Percentiles rank a stretch among this genome's conserved stretches.
These are phyloP conservation scores for Trichonephila clavipes DNA, from an alignment of 1,140 invertebrate genomes.

Conservation along the genomic window DNA sequence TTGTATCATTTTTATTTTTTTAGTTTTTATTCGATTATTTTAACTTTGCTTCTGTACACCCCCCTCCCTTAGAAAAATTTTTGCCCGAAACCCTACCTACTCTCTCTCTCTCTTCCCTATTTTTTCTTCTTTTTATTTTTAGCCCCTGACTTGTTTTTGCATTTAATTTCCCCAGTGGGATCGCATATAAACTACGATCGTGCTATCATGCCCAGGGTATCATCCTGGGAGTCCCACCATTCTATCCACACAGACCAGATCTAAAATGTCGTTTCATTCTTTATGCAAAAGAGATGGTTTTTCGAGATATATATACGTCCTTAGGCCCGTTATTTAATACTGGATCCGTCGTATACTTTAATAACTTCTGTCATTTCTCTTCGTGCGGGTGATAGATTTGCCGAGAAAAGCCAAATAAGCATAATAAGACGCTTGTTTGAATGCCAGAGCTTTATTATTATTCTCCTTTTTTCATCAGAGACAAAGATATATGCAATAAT, in stretches of 20 bases:
- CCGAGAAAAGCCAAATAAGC: neutral
- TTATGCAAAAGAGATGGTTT: conserved; percentile 64
- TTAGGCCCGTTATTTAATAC: conserved; percentile 41
- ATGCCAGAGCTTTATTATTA: neutral
- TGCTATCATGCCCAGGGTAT: conserved; percentile 6
- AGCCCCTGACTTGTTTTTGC: conserved; percentile 58
- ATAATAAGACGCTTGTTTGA: neutral
- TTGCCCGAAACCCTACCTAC: neutral
- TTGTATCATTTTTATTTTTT: conserved; percentile 23
- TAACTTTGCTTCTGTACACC: conserved; percentile 19
- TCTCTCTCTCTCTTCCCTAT: neutral
- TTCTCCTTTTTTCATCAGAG: neutral
- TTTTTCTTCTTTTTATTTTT: neutral
- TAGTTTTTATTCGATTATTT: conserved; percentile 70
- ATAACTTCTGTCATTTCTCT: conserved; percentile 35
- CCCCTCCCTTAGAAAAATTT: neutral
- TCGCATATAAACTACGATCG: conserved; percentile 66
- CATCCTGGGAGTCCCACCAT: conserved; percentile 23
- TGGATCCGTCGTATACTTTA: conserved; percentile 16
- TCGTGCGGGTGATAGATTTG: neutral
- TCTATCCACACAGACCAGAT: conserved; percentile 23
- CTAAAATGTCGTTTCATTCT: conserved; percentile 70
- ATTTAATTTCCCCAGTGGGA: conserved; percentile 74
- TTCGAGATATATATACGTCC: neutral
- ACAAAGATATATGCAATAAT: too few species aligned